Evolutionary conservation across 2,113 vertebrate genomes (phyloP).

Genomic region (Sinocyclocheilus rhinocerous): DNA sequence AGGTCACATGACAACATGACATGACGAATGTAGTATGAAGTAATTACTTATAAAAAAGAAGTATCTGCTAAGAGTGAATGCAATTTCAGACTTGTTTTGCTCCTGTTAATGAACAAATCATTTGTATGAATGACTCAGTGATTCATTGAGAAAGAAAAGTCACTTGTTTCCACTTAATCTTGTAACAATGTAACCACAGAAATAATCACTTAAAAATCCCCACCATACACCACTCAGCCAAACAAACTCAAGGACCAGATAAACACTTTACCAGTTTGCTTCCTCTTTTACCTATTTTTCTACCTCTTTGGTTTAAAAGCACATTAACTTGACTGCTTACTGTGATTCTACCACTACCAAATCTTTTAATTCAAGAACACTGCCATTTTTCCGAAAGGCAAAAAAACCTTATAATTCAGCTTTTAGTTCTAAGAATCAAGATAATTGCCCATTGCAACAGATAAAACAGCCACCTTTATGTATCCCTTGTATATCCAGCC

Average conservation of each 20-base stretch:
- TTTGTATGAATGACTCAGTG: not conserved
- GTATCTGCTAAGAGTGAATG: not conserved
- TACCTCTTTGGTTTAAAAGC: not conserved
- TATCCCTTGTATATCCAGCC: constrained; percentile 3
- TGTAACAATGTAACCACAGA: too few relatives aligned
- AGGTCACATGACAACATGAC: too few relatives aligned
- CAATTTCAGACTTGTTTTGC: not conserved
- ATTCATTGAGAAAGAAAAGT: not conserved
- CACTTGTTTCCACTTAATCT: not conserved
- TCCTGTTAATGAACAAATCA: too few relatives aligned
- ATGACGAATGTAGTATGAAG: not conserved
- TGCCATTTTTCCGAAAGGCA: too few relatives aligned
- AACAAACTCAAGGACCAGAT: not conserved
- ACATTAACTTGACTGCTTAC: constrained; percentile 17
- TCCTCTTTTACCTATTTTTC: not conserved
- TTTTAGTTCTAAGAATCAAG: constrained; percentile 33
- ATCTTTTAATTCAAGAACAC: too few relatives aligned
- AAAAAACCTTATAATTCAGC: not conserved
- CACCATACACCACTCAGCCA: not conserved
- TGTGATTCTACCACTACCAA: not conserved
- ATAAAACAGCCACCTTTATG: constrained; percentile 34
- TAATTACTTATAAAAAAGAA: not conserved
- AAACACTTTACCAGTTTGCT: too few relatives aligned
- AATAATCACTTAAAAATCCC: not conserved
- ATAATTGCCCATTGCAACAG: constrained; percentile 24